phyloP scores from a whole-genome alignment of 2,113 vertebrate species.

The Acanthochromis polyacanthus region DNA sequence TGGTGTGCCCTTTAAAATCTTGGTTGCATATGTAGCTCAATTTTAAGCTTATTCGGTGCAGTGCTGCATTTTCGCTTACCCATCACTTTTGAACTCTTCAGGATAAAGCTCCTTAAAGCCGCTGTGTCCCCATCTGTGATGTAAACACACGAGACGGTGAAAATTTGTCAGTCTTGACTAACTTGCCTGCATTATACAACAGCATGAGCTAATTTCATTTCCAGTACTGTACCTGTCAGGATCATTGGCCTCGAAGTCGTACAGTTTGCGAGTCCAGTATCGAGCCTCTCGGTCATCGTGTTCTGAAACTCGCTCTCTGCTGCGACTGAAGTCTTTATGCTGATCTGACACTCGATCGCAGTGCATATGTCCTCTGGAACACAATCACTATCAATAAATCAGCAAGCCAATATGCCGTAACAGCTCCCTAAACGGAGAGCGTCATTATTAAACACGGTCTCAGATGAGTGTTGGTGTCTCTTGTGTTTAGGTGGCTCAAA shows the following conservation, averaged over 20 bases:
- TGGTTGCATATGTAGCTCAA: neutral
- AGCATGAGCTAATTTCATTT: neutral
- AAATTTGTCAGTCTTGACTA: neutral
- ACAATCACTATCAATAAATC: constrained; percentile 22
- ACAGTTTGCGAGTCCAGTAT: constrained; percentile 93
- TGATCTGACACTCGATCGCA: constrained; percentile 91
- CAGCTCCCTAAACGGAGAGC: constrained; percentile 11
- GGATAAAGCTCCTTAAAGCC: constrained; percentile 99
- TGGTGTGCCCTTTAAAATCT: constrained; percentile 12
- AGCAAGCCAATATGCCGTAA: constrained; percentile 7
- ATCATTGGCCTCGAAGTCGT: constrained; percentile 93
- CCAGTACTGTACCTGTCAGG: constrained; percentile 89
- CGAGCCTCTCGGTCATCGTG: constrained; percentile 89
- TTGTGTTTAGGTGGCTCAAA: constrained; percentile 24
- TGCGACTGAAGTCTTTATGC: constrained; percentile 73
- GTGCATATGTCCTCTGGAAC: constrained; percentile 89
- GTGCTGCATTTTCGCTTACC: constrained; percentile 81
- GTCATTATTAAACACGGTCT: constrained; percentile 24
- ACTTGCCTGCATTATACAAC: constrained; percentile 1
- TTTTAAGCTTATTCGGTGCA: neutral
- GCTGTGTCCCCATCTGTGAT: constrained; percentile 92
- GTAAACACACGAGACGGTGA: constrained; percentile 36
- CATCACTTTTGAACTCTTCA: constrained; percentile 93
- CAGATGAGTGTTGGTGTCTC: constrained; percentile 10
- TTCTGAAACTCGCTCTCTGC: constrained; percentile 79